Evolutionary conservation across 1,140 invertebrate species (phyloP).

Genomic region (Agrypnia vestita): DNA sequence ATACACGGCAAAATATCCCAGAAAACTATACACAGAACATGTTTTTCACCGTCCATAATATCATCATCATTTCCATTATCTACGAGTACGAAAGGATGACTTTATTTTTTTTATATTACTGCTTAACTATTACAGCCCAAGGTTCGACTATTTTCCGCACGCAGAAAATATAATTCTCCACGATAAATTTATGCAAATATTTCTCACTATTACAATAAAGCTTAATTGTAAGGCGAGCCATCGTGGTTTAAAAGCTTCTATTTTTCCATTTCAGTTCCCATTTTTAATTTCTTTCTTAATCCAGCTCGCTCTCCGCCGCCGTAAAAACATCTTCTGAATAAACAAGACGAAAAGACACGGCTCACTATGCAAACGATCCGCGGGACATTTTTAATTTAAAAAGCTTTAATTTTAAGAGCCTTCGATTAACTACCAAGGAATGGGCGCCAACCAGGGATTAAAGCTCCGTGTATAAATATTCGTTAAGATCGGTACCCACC

Average conservation of each 20-base stretch:
- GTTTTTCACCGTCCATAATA: no score
- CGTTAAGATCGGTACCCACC: constrained; percentile 47
- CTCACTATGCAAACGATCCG: constrained; percentile 60
- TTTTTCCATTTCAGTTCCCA: constrained; percentile 37
- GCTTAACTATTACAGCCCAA: no score
- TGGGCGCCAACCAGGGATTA: constrained; percentile 56
- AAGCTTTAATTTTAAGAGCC: constrained; percentile 62
- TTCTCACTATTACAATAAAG: constrained; percentile 26
- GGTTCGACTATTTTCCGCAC: no score
- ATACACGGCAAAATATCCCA: no score
- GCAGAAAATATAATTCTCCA: neutral
- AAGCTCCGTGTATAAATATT: constrained; percentile 58
- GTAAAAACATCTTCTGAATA: constrained; percentile 46
- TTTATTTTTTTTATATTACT: no score
- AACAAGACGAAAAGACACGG: constrained; percentile 47
- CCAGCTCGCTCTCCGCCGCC: constrained; percentile 32
- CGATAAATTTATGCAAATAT: constrained; percentile 16
- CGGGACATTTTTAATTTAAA: constrained; percentile 60
- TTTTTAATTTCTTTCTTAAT: constrained; percentile 55
- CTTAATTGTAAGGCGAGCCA: constrained; percentile 46
- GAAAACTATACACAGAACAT: no score
- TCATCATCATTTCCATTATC: no score
- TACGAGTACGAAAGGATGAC: no score
- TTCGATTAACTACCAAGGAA: constrained; percentile 61
- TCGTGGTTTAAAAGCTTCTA: constrained; percentile 23